Conservation (phyloP, 2,888 invertebrate genomes). For the Spodoptera littoralis region DNA sequence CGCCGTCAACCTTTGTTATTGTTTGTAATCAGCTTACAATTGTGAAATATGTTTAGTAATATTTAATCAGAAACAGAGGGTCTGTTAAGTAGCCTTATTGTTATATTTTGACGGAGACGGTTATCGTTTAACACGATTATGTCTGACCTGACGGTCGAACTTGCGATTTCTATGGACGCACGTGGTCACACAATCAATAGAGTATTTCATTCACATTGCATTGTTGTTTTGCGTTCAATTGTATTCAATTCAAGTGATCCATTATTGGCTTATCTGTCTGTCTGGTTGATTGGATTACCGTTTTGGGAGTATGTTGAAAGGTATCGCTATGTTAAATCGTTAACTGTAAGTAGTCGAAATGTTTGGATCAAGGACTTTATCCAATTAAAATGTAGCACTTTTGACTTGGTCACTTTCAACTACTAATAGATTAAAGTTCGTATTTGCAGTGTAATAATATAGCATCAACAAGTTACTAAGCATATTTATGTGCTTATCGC, state of each 20-base stretch:
- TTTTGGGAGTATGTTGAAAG: conserved; percentile 1
- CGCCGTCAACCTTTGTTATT: conserved; percentile 62
- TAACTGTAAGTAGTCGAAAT: too few relatives aligned
- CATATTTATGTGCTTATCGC: too few relatives aligned
- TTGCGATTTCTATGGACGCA: conserved; percentile 42
- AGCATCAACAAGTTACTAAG: too few relatives aligned
- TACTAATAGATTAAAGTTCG: too few relatives aligned
- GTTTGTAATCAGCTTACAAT: conserved; percentile 53
- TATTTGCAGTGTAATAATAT: too few relatives aligned
- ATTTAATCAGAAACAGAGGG: conserved; percentile 31
- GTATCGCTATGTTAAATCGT: neutral
- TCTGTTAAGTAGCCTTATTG: conserved; percentile 42
- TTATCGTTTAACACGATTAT: conserved; percentile 59
- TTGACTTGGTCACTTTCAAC: too few relatives aligned
- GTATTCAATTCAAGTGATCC: conserved; percentile 22
- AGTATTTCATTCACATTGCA: conserved; percentile 37
- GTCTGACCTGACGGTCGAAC: conserved; percentile 52
- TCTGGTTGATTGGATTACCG: conserved; percentile 12
- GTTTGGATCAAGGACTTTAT: too few relatives aligned
- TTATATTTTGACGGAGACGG: conserved; percentile 48
- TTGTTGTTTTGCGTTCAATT: conserved; percentile 41
- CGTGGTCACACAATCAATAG: conserved; percentile 43
- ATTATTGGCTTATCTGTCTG: conserved; percentile 28
- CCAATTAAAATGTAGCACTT: too few relatives aligned
- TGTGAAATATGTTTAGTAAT: conserved; percentile 49